These are phyloP conservation scores for Gallinago media DNA, from an alignment of 2,113 vertebrate species.

Conservation along the genomic window DNA sequence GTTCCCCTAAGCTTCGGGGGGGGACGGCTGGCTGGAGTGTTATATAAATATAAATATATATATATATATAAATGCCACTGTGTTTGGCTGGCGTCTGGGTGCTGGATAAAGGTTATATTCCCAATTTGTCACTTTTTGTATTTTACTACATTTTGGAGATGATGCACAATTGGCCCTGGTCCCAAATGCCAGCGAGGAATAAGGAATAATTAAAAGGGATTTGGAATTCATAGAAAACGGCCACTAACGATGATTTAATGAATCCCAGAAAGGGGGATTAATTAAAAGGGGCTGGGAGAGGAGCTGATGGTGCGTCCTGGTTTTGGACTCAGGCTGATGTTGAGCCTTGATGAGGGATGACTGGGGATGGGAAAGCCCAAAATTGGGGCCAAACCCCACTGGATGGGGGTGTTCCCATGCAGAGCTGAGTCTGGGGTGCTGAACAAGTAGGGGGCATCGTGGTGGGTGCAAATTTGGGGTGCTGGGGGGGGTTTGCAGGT, in stretches of 20 bases:
- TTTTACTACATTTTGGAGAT: neutral
- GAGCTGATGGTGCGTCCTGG: neutral
- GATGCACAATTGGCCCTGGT: neutral
- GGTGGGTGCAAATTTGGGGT: neutral
- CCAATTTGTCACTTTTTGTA: neutral
- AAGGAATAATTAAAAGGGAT: neutral
- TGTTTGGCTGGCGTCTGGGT: neutral
- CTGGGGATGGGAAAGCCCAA: neutral
- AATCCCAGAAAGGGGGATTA: neutral
- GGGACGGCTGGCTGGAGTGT: neutral
- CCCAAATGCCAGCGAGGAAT: neutral
- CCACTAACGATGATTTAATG: neutral
- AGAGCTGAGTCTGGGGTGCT: neutral
- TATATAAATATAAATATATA: neutral
- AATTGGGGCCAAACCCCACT: fast-evolving
- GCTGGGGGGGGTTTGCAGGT: neutral
- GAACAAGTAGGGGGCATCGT: fast-evolving
- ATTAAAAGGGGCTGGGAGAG: neutral
- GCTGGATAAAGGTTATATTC: neutral
- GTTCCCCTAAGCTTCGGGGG: too few relatives aligned
- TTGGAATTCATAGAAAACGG: neutral
- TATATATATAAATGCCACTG: neutral
- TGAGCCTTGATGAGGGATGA: neutral
- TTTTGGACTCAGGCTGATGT: neutral
- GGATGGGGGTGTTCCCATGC: neutral